Percentiles rank a stretch among this genome's conserved stretches.
Conservation (phyloP, 1,140 invertebrate species). For the Dendrolimus kikuchii region DNA sequence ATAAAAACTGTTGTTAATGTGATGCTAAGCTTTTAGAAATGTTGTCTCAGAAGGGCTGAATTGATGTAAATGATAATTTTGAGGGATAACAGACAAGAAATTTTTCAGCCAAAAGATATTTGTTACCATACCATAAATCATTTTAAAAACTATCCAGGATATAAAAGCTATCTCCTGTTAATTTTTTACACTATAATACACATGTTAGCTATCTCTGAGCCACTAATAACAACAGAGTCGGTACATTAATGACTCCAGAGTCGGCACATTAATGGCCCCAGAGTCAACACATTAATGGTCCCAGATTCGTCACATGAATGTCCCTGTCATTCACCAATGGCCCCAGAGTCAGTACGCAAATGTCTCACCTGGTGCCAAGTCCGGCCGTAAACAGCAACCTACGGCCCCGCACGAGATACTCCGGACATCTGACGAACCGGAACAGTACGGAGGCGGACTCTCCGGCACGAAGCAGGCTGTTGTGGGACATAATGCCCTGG, state of each 20-base stretch:
- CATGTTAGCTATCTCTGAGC: not conserved
- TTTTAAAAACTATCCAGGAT: not conserved
- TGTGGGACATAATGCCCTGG: slow-evolving; percentile 52
- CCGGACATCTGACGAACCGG: slow-evolving; percentile 90
- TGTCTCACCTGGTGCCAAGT: slow-evolving; percentile 68
- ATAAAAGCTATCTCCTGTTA: not conserved
- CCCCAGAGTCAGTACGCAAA: not conserved
- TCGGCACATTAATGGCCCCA: not conserved
- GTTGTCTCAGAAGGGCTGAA: no score
- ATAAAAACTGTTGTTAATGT: no score
- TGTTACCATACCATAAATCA: no score
- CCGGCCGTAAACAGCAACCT: slow-evolving; percentile 92
- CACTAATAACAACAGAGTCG: not conserved
- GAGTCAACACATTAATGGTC: slow-evolving; percentile 70
- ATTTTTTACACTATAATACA: not conserved
- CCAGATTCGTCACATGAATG: not conserved
- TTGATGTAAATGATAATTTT: no score
- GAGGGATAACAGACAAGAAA: not conserved
- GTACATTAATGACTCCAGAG: not conserved
- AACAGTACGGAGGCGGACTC: slow-evolving; percentile 91
- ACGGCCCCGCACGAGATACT: slow-evolving; percentile 92
- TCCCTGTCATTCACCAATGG: no score
- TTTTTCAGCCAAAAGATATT: no score
- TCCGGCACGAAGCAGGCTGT: slow-evolving; percentile 77
- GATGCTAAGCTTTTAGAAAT: no score